A percentile compares a stretch with the other conserved stretches of the same genome.
These are phyloP conservation scores for Amyelois transitella DNA, from an alignment of 1,140 invertebrate species.

Conservation along the genomic window DNA sequence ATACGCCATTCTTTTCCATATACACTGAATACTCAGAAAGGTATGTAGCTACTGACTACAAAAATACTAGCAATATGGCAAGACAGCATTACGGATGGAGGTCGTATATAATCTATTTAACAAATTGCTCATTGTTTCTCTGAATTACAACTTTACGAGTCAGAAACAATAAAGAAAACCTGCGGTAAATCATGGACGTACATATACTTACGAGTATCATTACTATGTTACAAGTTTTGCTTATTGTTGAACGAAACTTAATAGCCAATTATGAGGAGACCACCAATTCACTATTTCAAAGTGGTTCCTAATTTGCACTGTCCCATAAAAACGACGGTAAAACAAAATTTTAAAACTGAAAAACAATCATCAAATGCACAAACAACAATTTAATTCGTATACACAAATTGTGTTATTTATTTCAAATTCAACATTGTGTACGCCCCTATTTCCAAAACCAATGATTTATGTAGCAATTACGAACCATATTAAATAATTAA, in stretches of 20 bases:
- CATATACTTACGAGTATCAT: slow-evolving; percentile 47
- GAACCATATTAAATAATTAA: slow-evolving; percentile 59
- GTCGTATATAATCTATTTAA: slow-evolving; percentile 70
- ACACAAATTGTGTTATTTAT: slow-evolving; percentile 42
- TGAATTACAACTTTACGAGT: slow-evolving; percentile 66
- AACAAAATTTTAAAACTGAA: slow-evolving; percentile 20
- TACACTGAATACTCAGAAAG: slow-evolving; percentile 28
- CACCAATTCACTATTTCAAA: slow-evolving; percentile 15
- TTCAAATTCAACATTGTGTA: slow-evolving; percentile 34
- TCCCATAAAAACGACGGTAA: slow-evolving; percentile 47
- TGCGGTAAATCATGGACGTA: slow-evolving; percentile 61
- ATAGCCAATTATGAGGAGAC: slow-evolving; percentile 25
- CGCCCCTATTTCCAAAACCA: slow-evolving; percentile 15
- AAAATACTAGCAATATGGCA: slow-evolving; percentile 67
- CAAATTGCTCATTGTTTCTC: slow-evolving; percentile 71
- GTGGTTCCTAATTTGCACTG: slow-evolving; percentile 48
- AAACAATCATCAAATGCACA: slow-evolving; percentile 24
- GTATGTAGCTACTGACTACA: slow-evolving; percentile 50
- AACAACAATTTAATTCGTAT: slow-evolving; percentile 64
- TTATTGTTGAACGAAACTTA: slow-evolving; percentile 51
- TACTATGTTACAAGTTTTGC: slow-evolving; percentile 43
- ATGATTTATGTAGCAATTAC: slow-evolving; percentile 18
- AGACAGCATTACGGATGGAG: slow-evolving; percentile 69
- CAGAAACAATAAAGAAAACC: slow-evolving; percentile 67
- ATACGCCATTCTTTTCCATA: slow-evolving; percentile 19